Conservation (phyloP, 2,797 vertebrate genomes). For the Poecilia gillii region DNA sequence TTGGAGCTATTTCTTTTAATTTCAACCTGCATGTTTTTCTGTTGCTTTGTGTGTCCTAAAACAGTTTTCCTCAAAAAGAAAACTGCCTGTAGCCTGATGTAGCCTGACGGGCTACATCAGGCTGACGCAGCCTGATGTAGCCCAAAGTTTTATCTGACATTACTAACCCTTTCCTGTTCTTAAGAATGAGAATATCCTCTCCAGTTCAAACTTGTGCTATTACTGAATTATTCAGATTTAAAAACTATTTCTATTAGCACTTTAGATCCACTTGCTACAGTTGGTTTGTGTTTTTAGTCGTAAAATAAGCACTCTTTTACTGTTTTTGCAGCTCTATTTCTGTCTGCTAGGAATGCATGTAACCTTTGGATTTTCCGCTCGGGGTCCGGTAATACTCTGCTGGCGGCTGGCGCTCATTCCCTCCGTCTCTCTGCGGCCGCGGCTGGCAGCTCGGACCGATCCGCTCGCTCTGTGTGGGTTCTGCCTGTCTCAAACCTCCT, state of each 20-base stretch:
- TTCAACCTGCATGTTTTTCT: neutral
- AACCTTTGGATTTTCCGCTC: conserved; percentile 59
- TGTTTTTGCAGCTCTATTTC: conserved; percentile 25
- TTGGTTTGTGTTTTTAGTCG: conserved; percentile 10
- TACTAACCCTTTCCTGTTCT: neutral
- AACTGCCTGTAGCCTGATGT: neutral
- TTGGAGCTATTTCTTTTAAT: neutral
- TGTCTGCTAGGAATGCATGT: conserved; percentile 16
- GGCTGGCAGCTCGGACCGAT: conserved; percentile 45
- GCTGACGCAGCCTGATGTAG: neutral
- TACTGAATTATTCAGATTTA: neutral
- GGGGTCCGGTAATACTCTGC: conserved; percentile 35
- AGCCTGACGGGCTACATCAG: too few relatives aligned
- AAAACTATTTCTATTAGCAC: neutral
- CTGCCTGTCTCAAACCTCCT: conserved; percentile 57
- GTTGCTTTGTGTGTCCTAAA: neutral
- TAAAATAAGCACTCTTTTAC: neutral
- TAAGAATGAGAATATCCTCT: neutral
- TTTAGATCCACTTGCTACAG: conserved; percentile 1
- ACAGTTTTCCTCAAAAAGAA: too few relatives aligned
- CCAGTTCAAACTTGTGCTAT: neutral
- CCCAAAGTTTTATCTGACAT: neutral
- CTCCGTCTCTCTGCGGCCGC: conserved; percentile 35
- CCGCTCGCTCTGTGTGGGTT: conserved; percentile 54
- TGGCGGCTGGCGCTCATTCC: conserved; percentile 31